Evolutionary conservation across 2,113 vertebrate species (phyloP), one percentile per base, ranked within the genome.

Genomic region (Elephas maximus): DNA sequence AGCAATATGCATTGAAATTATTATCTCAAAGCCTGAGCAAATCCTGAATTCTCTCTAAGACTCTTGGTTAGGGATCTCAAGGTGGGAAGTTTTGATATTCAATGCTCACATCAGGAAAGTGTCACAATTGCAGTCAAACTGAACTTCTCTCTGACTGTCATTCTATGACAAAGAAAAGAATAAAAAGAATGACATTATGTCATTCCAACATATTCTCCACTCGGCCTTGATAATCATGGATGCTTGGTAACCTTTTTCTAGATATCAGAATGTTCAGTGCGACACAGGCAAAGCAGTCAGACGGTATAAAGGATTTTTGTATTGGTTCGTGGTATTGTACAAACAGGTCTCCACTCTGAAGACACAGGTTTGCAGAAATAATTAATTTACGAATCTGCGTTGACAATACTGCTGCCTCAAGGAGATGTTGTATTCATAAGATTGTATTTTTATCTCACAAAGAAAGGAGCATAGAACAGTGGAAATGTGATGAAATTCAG

Each of bases 321-420:
- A 88, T 93, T 80, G 45, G 41, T 88, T 95, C 48, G n/a, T 84
- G 77, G 8, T 45, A 48, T 30, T 37, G 18, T 83, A 67, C 8
- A 57, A 93, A 77, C 7, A 90, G 23, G 1, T 67, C 23, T 41
- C 78, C 57, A 37, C 30, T 20, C 51, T 15, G 21, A 94, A 57
- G 21, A 85, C 11, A 28, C 5, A 85, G 10, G 78, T 45, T 94
- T 79, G 24, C 30, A 85, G 63, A 92, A 93, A 77, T 37, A 26
- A 62, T 90, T 51, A n/a, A 62, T 63, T 86, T 86, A 73, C 77
- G 53, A 77, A 15, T 67, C 73, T 67, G 53, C 73, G 92, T 92
- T 33, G 3, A 73, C 83, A 65, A 78, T 48, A 73, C 1, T 62
- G 12, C 53, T 62, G 9, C 37, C 48, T n/a, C 4, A 53, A 90